Evolutionary conservation across 2,888 invertebrate genomes (phyloP), one percentile per base, ranked within the genome.

Genomic region (Rhogogaster chlorosoma): DNA sequence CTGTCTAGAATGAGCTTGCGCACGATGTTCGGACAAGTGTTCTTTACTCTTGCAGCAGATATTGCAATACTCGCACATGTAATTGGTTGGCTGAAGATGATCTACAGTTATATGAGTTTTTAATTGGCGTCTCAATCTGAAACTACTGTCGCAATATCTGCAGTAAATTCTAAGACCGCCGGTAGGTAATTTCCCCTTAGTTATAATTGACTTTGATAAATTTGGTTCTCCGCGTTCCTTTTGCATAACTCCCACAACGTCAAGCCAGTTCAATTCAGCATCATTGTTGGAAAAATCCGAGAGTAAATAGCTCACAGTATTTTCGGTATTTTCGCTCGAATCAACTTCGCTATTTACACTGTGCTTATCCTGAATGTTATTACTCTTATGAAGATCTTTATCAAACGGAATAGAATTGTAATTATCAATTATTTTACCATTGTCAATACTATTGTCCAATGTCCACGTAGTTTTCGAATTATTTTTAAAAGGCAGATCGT

Each of bases 271-370:
- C 4, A 83, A 70, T 26, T 64, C 83, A 1, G 64, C 83, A 29
- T 80, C 61, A 12, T 83, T n/a, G 67, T 70, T 67, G 18, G 67
- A 67, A 67, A 36, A 67, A 9, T 83, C 83, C 12, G 83, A 83
- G 12, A 83, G 12, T 15, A 83, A 67, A 45, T 83, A 83, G 70
- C 83, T 83, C 18, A 83, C 83, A 18, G 83, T 83, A 26, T 83
- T 83, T 32, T 64, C 83, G 3, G 64, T 45, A 67, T 64, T 83
- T 45, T 83, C 70, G 7, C 61, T 80, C 2, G 80, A 57, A 53
- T 77, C 53, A 29, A 77, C 9, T 49, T 77, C 53, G 32, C 77
- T 53, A 45, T 29, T 45, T n/a, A 53, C 10, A n/a, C 80, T 80
- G 26, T 32, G 61, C 38, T 80, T 61, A 18, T 80, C 80, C 38